Conservation (phyloP, 1,140 invertebrate genomes). For the Drosophila santomea region DNA sequence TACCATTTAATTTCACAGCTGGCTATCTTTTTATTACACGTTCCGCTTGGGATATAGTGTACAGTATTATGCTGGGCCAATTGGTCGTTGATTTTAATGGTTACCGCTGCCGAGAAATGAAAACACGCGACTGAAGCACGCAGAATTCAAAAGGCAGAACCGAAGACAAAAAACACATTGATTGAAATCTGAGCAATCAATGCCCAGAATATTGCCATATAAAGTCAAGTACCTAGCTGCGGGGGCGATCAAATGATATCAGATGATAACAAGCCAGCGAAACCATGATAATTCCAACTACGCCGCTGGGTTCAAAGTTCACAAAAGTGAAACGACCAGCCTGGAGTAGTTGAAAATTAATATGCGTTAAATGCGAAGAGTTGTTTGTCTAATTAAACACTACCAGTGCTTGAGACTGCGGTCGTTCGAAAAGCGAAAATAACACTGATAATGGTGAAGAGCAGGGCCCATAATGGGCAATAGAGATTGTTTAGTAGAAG, state of each 20-base stretch:
- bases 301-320: conserved; percentile 16
- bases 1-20: conserved; percentile 74
- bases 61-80: conserved; percentile 45
- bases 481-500: background rate
- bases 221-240: conserved; percentile 40
- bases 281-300: conserved; percentile 42
- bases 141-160: conserved; percentile 5
- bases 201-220: conserved; percentile 40
- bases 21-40: conserved; percentile 64
- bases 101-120: conserved; percentile 60
- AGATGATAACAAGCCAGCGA: conserved; percentile 29
- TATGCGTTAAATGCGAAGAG: conserved; percentile 60
- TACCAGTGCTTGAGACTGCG: conserved; percentile 8
- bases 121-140: conserved; percentile 41
- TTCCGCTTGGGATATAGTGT: conserved; percentile 11
- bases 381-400: conserved; percentile 43
- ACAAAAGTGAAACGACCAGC: conserved; percentile 4
- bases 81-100: conserved; percentile 72
- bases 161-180: conserved; percentile 25
- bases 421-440: conserved; percentile 17
- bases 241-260: conserved; percentile 51
- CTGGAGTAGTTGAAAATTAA: conserved; percentile 62
- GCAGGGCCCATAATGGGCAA: background rate
- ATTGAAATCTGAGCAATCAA: conserved; percentile 73
- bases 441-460: conserved; percentile 21